A percentile compares a stretch with the other conserved stretches of the same genome.
phyloP scores from a whole-genome alignment of 2,113 vertebrate genomes.

The Leucosticte australis region DNA sequence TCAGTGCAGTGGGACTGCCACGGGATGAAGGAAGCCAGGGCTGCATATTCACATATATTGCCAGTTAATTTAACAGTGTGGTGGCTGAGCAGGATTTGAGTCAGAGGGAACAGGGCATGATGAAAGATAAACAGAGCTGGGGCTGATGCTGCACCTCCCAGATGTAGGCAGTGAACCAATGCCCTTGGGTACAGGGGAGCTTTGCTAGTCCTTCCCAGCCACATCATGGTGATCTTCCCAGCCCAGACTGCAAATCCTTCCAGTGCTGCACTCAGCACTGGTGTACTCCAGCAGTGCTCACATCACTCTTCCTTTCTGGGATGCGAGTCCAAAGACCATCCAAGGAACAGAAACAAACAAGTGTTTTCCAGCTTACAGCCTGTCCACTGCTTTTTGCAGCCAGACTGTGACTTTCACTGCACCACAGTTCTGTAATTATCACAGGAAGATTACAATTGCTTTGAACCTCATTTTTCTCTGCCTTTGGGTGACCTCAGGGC shows the following conservation, averaged over 20 bases:
- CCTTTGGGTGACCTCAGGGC: neutral
- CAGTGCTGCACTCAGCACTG: neutral
- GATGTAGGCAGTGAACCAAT: accelerated
- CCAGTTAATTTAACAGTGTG: neutral
- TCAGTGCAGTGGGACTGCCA: neutral
- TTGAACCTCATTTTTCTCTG: neutral
- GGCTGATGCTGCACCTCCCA: neutral
- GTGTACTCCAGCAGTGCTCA: neutral
- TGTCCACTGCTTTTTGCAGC: neutral
- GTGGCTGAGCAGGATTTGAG: neutral
- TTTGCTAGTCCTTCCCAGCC: neutral
- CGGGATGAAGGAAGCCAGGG: neutral
- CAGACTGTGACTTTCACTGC: neutral
- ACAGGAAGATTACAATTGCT: neutral
- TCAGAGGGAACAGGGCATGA: neutral
- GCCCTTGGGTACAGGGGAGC: no score
- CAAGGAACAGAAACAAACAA: neutral
- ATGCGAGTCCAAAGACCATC: neutral
- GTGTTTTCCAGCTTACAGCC: neutral
- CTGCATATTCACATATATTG: neutral
- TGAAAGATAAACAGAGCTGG: neutral
- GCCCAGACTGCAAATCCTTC: neutral
- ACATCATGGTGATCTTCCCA: neutral
- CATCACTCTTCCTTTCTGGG: neutral
- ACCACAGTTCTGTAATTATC: neutral